Evolutionary conservation across 35 echinoderm and acorn worm species (phyloP).

Genomic region (Ophiothrix spiculata): DNA sequence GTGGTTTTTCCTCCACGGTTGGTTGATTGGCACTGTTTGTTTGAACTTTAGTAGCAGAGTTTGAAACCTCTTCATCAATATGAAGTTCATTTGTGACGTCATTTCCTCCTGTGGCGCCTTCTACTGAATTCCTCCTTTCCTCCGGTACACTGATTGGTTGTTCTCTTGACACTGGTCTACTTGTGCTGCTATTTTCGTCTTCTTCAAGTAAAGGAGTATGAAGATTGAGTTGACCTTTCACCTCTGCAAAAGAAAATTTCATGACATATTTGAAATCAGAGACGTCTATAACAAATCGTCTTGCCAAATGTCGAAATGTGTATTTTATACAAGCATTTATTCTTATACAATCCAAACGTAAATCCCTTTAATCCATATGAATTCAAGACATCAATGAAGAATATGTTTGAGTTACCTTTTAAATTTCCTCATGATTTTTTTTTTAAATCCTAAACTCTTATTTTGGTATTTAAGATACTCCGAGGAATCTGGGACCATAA

Average conservation of each 20-base stretch:
- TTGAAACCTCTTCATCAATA: not conserved
- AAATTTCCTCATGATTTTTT: too few species aligned
- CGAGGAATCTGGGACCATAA: too few species aligned
- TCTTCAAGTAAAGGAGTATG: not conserved
- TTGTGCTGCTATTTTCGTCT: not conserved
- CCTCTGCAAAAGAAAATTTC: not conserved
- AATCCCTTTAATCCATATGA: too few species aligned
- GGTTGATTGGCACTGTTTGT: not conserved
- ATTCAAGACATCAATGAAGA: too few species aligned
- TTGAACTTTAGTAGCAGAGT: not conserved
- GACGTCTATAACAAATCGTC: too few species aligned
- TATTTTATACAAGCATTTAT: too few species aligned
- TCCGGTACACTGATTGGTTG: not conserved
- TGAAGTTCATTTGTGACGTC: not conserved
- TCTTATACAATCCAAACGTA: too few species aligned
- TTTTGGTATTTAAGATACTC: too few species aligned
- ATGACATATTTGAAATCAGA: not conserved
- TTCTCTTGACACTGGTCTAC: not conserved
- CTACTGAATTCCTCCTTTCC: not conserved
- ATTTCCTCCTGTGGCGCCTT: not conserved
- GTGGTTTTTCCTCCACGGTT: too few species aligned
- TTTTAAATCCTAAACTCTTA: too few species aligned
- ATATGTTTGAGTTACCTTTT: too few species aligned
- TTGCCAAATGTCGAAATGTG: too few species aligned
- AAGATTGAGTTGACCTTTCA: not conserved